Base-by-base conservation (phyloP, 2,797 vertebrate species). In the Nyctalus aviator region DNA sequence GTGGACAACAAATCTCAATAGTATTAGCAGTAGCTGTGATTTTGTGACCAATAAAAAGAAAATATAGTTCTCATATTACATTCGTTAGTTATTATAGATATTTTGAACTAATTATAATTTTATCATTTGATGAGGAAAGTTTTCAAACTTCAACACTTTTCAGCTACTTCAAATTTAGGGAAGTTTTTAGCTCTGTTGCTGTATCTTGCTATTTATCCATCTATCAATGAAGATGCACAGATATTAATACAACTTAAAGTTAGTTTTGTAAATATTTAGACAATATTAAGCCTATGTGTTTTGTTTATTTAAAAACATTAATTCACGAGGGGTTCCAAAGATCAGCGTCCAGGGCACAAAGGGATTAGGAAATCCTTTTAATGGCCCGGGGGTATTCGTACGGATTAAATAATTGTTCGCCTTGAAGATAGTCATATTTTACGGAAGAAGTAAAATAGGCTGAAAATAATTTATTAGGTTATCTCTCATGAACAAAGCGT, bases 41-140 rank as follows among this genome's bases (percentile, higher is more conserved):
- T 83, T 79, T 94, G 57, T 86, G 57, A 89, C 8, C 57, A 64
- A 21, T n/a, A 91, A 41, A 83, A 69, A 46, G 18, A 89, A 79
- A 7, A 90, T 3, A 35, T 50, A 75, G 37, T 62, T 90, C 93
- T 76, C 27, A 69, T 69, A 21, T 59, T 77, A 41, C 2, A 20
- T 44, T 84, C 68, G 17, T 48, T 69, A 71, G n/a, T 62, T 77
- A 50, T 46, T 93, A 41, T 41, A 73, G 14, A 21, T 83, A 35
- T 41, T 27, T 91, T 77, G 9, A 62, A 85, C 62, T 82, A 68
- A 71, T 48, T 44, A 18, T 48, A 50, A 66, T 53, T 85, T n/a
- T 41, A 77, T 59, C n/a, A 35, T 10, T 59, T 46, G 30, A 81
- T 64, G 10, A 64, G 30, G 12, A 32, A 3, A n/a, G 37, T 66